A percentile compares a stretch with the other conserved stretches of the same genome.
Evolutionary conservation across 2,888 invertebrate species (phyloP).

Genomic region (Apocheima hispidaria): DNA sequence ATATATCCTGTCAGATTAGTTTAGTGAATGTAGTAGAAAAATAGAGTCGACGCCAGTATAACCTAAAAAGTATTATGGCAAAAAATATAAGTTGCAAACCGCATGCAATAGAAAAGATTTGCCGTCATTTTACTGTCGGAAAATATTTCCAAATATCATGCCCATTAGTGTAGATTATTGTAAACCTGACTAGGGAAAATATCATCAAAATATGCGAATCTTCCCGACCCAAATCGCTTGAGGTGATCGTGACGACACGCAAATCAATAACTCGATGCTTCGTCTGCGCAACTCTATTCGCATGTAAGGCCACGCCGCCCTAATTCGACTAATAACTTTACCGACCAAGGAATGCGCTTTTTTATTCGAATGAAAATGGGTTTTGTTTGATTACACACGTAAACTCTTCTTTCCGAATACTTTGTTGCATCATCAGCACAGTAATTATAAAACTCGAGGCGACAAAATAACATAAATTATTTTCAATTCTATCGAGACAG

Average conservation of each 20-base stretch:
- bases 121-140: background rate
- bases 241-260: slow-evolving; percentile 75
- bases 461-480: slow-evolving; percentile 69
- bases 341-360: slow-evolving; percentile 43
- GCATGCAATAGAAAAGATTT: no score
- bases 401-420: background rate
- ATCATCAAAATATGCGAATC: slow-evolving; percentile 30
- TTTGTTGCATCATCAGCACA: slow-evolving; percentile 39
- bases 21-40: no score
- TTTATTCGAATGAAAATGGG: background rate
- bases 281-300: slow-evolving; percentile 60
- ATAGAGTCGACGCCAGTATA: no score
- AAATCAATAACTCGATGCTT: slow-evolving; percentile 61
- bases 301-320: slow-evolving; percentile 57
- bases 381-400: background rate
- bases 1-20: no score
- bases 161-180: slow-evolving; percentile 28
- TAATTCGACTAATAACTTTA: slow-evolving; percentile 53
- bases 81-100: no score
- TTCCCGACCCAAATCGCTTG: slow-evolving; percentile 43
- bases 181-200: slow-evolving; percentile 24
- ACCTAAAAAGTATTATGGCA: no score
- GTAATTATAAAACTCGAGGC: slow-evolving; percentile 24
- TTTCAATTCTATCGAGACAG: slow-evolving; percentile 72
- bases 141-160: slow-evolving; percentile 18